phyloP scores from a whole-genome alignment of 2,797 vertebrate species.

The Aselliscus stoliczkanus region DNA sequence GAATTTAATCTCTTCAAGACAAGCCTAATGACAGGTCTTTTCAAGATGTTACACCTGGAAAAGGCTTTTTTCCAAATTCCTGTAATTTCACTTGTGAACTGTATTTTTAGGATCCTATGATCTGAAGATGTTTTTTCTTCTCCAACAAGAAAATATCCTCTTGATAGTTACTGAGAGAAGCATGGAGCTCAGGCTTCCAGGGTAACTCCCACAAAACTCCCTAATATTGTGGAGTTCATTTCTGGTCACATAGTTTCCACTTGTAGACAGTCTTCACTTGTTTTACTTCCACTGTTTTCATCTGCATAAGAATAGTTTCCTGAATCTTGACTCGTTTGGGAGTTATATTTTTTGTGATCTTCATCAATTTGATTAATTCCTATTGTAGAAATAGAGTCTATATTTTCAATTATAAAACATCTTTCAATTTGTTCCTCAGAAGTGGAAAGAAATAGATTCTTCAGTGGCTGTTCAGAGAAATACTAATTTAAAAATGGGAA shows the following conservation, averaged over 20 bases:
- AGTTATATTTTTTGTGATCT: constrained; percentile 40
- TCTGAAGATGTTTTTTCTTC: background rate
- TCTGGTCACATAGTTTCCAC: background rate
- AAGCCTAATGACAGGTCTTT: background rate
- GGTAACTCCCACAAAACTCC: rapidly evolving
- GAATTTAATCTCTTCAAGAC: background rate
- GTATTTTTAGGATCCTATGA: background rate
- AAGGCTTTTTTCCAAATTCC: too few species aligned
- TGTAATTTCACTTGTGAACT: background rate
- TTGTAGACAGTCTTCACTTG: background rate
- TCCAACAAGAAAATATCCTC: background rate
- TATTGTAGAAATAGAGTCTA: rapidly evolving
- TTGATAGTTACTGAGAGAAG: rapidly evolving
- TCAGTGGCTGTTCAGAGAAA: background rate
- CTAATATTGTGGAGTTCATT: rapidly evolving
- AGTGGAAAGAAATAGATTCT: constrained; percentile 50
- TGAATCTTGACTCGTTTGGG: constrained; percentile 77
- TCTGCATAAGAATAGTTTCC: constrained; percentile 80
- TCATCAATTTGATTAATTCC: background rate
- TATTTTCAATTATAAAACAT: constrained; percentile 70
- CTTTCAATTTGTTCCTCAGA: constrained; percentile 74
- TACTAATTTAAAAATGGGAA: background rate
- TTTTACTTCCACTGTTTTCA: constrained; percentile 40
- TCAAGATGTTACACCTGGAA: background rate
- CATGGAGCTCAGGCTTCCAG: background rate